Evolutionary conservation across 2,888 invertebrate genomes (phyloP), one percentile per base, ranked within the genome.

Genomic region (Clostera curtula): DNA sequence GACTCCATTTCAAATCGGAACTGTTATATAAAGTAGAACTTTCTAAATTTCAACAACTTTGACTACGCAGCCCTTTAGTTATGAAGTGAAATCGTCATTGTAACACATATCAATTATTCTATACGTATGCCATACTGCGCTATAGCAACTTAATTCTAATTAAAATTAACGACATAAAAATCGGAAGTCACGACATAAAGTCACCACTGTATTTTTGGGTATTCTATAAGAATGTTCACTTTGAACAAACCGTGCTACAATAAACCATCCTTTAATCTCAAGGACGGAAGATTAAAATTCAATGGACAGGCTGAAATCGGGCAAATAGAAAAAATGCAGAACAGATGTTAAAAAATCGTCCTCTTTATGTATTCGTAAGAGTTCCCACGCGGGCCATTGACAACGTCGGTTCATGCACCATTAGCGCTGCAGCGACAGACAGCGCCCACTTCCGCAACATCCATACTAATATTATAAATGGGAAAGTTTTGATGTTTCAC

Each of bases 371-470:
- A 36, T 41, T 17, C 29, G 38, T 43, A 37, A 36, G 37, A 35
- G 48, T 61, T 80, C 75, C 72, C 73, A 76, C 74, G 71, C 71
- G 61, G 51, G 39, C 53, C 64, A 64, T 63, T 63, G 69, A 40
- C 51, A 35, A 40, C 50, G 43, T 55, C 43, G 53, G 55, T 68
- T 65, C 62, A 67, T 65, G 75, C 65, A 43, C 54, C 73, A 73
- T 75, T 74, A 62, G 43, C 47, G 44, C 38, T 56, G 56, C 57
- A 57, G 56, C 61, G 49, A 49, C 56, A 56, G 56, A 56, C 64
- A 58, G 64, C 67, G 61, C 69, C 70, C 71, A 75, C 71, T 79
- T 79, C 79, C 79, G 79, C 58, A 60, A 62, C 56, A 49, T 58
- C n/a, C n/a, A n/a, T n/a, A n/a, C n/a, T n/a, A n/a, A n/a, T n/a